These are phyloP conservation scores for Troilus luridus DNA, from an alignment of 2,888 invertebrate genomes.

Conservation along the genomic window DNA sequence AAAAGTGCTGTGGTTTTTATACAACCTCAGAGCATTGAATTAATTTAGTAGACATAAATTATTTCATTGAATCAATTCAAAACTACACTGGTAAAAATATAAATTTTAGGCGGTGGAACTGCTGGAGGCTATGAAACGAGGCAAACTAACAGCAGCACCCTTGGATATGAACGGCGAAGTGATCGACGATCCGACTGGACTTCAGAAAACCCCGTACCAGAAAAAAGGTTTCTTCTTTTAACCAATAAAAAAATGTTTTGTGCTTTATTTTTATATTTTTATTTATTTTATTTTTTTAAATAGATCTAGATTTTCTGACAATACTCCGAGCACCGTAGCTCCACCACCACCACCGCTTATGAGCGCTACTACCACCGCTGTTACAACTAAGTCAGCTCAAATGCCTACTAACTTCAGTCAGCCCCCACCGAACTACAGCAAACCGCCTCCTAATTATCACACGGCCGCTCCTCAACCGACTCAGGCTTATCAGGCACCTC, in stretches of 20 bases:
- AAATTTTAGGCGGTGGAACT: slow-evolving; percentile 38
- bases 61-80: too few relatives aligned
- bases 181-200: slow-evolving; percentile 47
- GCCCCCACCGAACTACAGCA: slow-evolving; percentile 55
- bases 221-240: slow-evolving; percentile 45
- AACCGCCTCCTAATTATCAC: slow-evolving; percentile 38
- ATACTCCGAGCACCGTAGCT: slow-evolving; percentile 1
- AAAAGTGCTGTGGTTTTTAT: too few relatives aligned
- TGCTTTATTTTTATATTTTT: neutral
- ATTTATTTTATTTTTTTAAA: neutral
- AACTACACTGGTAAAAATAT: neutral
- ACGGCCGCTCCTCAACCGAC: slow-evolving; percentile 49
- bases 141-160: neutral
- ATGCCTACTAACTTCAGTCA: slow-evolving; percentile 54
- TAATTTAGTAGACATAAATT: too few relatives aligned
- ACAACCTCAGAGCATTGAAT: too few relatives aligned
- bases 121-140: slow-evolving; percentile 37
- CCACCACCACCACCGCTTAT: slow-evolving; percentile 55
- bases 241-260: neutral
- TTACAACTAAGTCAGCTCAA: slow-evolving; percentile 48
- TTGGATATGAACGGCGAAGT: slow-evolving; percentile 52
- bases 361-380: neutral
- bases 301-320: slow-evolving; percentile 57
- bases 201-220: slow-evolving; percentile 46
- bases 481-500: slow-evolving; percentile 27